Evolutionary conservation across 2,797 vertebrate species (phyloP).

Genomic region (Sebastes diploproa): DNA sequence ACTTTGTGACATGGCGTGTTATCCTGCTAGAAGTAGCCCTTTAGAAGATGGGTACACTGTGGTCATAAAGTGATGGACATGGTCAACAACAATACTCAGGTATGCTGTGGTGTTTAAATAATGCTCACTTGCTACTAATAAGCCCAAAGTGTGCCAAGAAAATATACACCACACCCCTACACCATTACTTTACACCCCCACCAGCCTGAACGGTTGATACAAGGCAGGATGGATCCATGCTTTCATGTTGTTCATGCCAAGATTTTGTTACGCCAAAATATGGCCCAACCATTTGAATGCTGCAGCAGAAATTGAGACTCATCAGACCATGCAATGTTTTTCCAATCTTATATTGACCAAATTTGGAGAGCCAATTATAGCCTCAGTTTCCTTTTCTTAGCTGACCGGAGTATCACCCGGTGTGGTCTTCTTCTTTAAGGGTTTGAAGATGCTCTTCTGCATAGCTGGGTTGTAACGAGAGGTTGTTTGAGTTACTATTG

Average conservation of each 20-base stretch:
- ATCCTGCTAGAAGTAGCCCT: not conserved
- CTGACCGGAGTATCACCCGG: too few relatives aligned
- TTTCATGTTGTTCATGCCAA: slow-evolving; percentile 44
- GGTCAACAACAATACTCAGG: not conserved
- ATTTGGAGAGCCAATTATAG: not conserved
- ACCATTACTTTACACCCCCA: not conserved
- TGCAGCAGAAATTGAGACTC: slow-evolving; percentile 8
- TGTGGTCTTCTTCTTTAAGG: too few relatives aligned
- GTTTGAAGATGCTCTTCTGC: too few relatives aligned
- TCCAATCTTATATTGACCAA: not conserved
- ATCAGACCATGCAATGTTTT: not conserved
- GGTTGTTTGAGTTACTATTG: not conserved
- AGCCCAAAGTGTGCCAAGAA: not conserved
- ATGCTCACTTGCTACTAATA: not conserved
- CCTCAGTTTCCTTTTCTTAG: not conserved
- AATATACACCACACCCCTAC: not conserved
- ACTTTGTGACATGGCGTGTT: not conserved
- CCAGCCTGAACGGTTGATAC: slow-evolving; percentile 1
- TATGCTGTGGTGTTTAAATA: not conserved
- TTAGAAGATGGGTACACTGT: not conserved
- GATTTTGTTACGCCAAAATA: slow-evolving; percentile 19
- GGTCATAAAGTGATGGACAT: not conserved
- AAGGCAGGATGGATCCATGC: slow-evolving; percentile 39
- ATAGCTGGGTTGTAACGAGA: not conserved
- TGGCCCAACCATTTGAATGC: slow-evolving; percentile 28